Evolutionary conservation across 2,113 vertebrate species (phyloP).

Genomic region (Dinomys branickii): DNA sequence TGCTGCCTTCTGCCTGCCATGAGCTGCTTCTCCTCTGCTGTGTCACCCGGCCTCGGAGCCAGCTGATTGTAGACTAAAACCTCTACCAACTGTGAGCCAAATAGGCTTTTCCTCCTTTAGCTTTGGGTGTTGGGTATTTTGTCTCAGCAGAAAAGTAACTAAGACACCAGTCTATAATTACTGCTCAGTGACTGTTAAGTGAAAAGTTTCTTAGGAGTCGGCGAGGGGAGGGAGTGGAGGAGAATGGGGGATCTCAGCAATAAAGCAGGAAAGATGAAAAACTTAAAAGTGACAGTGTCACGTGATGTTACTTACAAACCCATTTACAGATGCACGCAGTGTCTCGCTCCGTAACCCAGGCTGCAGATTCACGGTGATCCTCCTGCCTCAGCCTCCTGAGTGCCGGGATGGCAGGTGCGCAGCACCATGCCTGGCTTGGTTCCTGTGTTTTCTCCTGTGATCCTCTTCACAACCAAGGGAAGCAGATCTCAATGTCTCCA

Average conservation of each 20-base stretch:
- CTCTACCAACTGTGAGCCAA: neutral
- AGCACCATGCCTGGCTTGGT: neutral
- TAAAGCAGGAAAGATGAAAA: no score
- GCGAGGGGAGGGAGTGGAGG: neutral
- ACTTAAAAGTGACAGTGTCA: rapidly evolving
- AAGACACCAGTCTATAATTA: neutral
- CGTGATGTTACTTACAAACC: neutral
- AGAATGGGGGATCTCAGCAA: neutral
- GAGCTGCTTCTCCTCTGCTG: neutral
- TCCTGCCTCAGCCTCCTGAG: neutral
- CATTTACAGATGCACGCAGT: neutral
- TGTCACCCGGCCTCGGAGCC: neutral
- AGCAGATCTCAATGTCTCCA: neutral
- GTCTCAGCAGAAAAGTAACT: neutral
- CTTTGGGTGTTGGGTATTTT: neutral
- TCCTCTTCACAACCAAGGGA: neutral
- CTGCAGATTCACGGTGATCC: neutral
- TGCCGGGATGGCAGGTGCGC: neutral
- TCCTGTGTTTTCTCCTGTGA: neutral
- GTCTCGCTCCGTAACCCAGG: neutral
- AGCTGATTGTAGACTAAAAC: neutral
- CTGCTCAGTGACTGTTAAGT: no score
- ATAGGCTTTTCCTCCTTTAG: neutral
- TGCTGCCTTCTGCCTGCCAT: neutral
- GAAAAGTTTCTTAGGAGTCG: neutral